Evolutionary conservation across 2,797 vertebrate species (phyloP).

Genomic region (Girardinus metallicus): DNA sequence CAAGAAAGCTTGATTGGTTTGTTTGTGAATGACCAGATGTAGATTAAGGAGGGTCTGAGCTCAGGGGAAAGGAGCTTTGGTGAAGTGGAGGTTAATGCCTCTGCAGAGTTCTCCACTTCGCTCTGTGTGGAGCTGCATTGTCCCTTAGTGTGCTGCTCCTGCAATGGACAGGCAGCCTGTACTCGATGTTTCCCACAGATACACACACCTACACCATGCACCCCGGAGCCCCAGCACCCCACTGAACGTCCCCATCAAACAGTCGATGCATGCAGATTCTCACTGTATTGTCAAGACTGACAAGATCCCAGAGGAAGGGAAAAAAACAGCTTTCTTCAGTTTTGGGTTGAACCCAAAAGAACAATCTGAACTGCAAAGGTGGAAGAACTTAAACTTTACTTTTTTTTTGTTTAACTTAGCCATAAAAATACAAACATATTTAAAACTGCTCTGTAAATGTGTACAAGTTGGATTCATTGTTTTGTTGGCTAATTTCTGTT

Average conservation of each 20-base stretch:
- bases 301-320: slow-evolving; percentile 55
- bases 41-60: not conserved
- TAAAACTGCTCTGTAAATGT: slow-evolving; percentile 52
- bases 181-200: not conserved
- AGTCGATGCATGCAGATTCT: slow-evolving; percentile 68
- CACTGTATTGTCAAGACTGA: slow-evolving; percentile 51
- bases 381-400: not conserved
- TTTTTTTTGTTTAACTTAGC: not conserved
- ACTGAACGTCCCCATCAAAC: not conserved
- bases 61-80: not conserved
- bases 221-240: not conserved
- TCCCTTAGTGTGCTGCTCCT: not conserved
- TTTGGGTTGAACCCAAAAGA: slow-evolving; percentile 37
- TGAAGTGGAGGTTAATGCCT: not conserved
- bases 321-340: slow-evolving; percentile 37
- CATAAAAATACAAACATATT: slow-evolving; percentile 20
- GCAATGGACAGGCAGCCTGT: not conserved
- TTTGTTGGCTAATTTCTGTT: slow-evolving; percentile 69
- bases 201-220: not conserved
- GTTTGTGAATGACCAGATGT: not conserved
- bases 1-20: not conserved
- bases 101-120: not conserved
- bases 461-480: slow-evolving; percentile 71
- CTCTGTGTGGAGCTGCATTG: not conserved
- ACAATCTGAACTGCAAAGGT: slow-evolving; percentile 57